A percentile compares a stretch with the other conserved stretches of the same genome.
Evolutionary conservation across 2,888 invertebrate genomes (phyloP).

Genomic region (Carterocephalus palaemon): DNA sequence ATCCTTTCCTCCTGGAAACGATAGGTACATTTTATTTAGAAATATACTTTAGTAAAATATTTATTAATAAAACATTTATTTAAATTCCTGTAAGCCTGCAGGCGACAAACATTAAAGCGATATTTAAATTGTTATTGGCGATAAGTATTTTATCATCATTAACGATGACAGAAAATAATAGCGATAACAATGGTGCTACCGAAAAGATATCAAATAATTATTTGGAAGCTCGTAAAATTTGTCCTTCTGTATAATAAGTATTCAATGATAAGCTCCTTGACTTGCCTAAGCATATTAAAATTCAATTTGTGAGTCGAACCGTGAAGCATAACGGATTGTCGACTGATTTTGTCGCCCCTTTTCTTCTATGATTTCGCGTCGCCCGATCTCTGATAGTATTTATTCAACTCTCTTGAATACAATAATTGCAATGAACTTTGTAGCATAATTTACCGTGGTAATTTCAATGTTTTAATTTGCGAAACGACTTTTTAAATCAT

Average conservation of each 20-base stretch:
- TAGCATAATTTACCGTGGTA: constrained; percentile 4
- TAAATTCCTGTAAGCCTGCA: no score
- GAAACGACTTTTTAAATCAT: no score
- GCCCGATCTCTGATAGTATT: constrained; percentile 54
- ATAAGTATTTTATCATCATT: no score
- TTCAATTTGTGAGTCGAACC: constrained; percentile 73
- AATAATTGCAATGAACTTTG: constrained; percentile 41
- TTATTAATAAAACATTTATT: no score
- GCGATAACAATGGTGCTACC: constrained; percentile 4
- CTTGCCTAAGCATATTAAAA: constrained; percentile 74
- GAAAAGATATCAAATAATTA: constrained; percentile 43
- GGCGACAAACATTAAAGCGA: no score
- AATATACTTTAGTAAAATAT: no score
- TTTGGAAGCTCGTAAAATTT: constrained; percentile 56
- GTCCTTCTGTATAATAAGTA: constrained; percentile 65
- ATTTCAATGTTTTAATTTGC: constrained; percentile 2
- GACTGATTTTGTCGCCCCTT: constrained; percentile 67
- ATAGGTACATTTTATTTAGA: no score
- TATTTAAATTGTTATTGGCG: no score
- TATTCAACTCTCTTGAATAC: constrained; percentile 52
- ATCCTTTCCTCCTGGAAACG: no score
- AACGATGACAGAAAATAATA: constrained; percentile 3
- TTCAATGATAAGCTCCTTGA: constrained; percentile 72
- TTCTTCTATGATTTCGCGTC: constrained; percentile 68
- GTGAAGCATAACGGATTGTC: constrained; percentile 74